Base-by-base conservation (phyloP, 1,140 invertebrate genomes). In the Coelopa frigida region DNA sequence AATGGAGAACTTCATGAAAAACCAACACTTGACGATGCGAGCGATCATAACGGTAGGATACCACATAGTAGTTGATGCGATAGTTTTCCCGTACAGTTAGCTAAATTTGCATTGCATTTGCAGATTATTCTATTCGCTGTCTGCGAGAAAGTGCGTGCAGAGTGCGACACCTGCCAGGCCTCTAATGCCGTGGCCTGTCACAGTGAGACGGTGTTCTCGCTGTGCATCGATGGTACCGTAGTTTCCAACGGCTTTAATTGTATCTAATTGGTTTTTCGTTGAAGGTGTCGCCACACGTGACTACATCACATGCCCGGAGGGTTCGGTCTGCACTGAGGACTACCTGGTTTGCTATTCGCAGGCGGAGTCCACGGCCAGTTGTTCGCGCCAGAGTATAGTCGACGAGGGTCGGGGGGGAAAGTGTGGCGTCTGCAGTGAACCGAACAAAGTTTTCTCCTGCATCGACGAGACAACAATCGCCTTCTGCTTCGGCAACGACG, bases 401-500 rank as follows among this genome's bases (percentile, higher is more conserved):
- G n/a, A n/a, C n/a, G n/a, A n/a, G n/a, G n/a, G n/a, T 21, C 7
- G n/a, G 4, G 17, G n/a, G 2, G 26, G 26, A 15, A n/a, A 21
- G 3, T 44, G 43, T 35, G 43, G 32, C n/a, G 32, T 44, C 6
- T 44, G 43, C n/a, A 22, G 21, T 36, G 20, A 33, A 12, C 15
- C n/a, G n/a, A n/a, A 44, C 18, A 44, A 44, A n/a, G 32, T 35
- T 1, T 44, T 22, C 8, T 31, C 43, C 2, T 44, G 43, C n/a
- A 11, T 44, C 4, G 36, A 44, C 36, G 43, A 44, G 18, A 44
- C 29, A 1, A 36, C 43, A 6, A 35, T 44, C 26, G 43, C 31
- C 12, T 44, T 44, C 36, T 44, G 42, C n/a, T 44, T 22, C 36
- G 43, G 43, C 2, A 20, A 35, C 17, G 32, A 35, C 18, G 12